A percentile compares a stretch with the other conserved stretches of the same genome.
These are phyloP conservation scores for Manis crassicaudata DNA, from an alignment of 2,797 vertebrate species.

Conservation along the genomic window DNA sequence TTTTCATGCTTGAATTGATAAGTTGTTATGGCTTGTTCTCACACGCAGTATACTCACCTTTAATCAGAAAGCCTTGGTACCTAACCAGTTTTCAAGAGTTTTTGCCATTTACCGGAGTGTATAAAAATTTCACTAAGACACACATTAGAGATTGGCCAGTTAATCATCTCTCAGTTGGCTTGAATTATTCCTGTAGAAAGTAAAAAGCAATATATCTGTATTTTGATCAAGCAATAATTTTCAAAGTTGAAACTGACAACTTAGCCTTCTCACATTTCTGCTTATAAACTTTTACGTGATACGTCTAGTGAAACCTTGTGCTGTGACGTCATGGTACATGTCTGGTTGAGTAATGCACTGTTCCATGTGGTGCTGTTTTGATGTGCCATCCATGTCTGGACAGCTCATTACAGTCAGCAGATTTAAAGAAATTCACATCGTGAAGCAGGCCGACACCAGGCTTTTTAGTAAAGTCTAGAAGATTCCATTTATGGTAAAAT, in stretches of 20 bases:
- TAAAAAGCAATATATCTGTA: slow-evolving; percentile 7
- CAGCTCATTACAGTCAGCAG: neutral
- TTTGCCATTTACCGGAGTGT: neutral
- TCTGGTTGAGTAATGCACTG: neutral
- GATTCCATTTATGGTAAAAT: neutral
- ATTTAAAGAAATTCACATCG: neutral
- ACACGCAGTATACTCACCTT: neutral
- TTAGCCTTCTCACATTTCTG: slow-evolving; percentile 54
- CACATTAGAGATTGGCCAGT: neutral
- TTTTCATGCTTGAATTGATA: slow-evolving; percentile 16
- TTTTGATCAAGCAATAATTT: slow-evolving; percentile 45
- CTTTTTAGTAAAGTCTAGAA: neutral
- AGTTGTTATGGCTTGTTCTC: neutral
- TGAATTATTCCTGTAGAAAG: slow-evolving; percentile 53
- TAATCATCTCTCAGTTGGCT: neutral
- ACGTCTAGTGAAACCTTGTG: slow-evolving; percentile 1
- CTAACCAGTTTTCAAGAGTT: slow-evolving; percentile 17
- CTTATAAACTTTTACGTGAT: slow-evolving; percentile 44
- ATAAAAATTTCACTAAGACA: neutral
- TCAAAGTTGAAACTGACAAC: slow-evolving; percentile 26
- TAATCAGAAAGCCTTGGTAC: neutral
- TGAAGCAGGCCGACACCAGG: neutral
- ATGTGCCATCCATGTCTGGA: neutral
- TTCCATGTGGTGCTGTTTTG: neutral
- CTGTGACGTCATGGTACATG: slow-evolving; percentile 1